Base-by-base conservation (phyloP, 2,113 vertebrate species). In the Bostrychus sinensis region DNA sequence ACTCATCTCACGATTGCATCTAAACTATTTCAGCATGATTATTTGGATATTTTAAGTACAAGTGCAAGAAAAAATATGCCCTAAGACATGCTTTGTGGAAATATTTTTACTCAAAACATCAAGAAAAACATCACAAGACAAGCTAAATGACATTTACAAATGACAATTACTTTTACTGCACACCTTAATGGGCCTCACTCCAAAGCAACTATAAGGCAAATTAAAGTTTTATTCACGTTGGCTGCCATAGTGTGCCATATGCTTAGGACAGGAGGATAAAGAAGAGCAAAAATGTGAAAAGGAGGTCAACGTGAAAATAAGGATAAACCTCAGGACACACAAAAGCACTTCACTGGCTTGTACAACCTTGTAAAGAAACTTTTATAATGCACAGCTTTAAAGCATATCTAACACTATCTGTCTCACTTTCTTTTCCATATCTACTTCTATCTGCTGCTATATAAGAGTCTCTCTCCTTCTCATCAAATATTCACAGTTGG, bases 401-500 rank as follows among this genome's bases (percentile, higher is more conserved):
- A 56, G 13, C 8, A 3, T 32, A 26, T 56, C 48, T 38, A 55
- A 54, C 46, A 45, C 41, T 59, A 55, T 55, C 26, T 5, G 10
- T 36, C 61, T 73, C 60, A n/a, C 41, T 70, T 59, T 56, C 50
- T 37, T 68, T 68, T 78, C 66, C 45, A 82, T 70, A 70, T 72
- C 71, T 55, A 36, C 55, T 70, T 74, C 64, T 72, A 61, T 77
- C 56, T 68, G 39, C 58, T 69, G 73, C 62, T 76, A 73, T 72
- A 72, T 70, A 56, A 26, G 62, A 72, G 65, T 72, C 84, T 69
- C 62, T 75, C 66, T 62, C 75, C 17, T 43, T 39, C 62, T 73
- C 86, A 91, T 92, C 75, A 91, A 92, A 91, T 87, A 91, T 91
- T 91, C 88, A 91, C 87, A 83, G 85, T 89, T 85, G 81, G 79